Evolutionary conservation across 2,113 vertebrate species (phyloP).

Genomic region (Puffinus mauretanicus): DNA sequence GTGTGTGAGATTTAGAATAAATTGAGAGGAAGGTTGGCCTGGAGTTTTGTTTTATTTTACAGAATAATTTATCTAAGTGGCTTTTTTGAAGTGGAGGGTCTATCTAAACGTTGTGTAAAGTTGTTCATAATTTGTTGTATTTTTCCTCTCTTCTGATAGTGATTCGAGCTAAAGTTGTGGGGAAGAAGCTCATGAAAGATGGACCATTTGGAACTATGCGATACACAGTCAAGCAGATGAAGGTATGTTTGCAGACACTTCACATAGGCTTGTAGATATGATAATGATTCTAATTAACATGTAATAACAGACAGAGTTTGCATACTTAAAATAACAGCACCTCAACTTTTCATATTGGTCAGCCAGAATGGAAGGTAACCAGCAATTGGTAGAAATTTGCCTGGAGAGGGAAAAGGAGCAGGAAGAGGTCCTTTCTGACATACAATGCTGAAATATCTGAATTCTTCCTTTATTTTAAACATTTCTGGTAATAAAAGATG

Average conservation of each 20-base stretch:
- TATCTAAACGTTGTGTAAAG: neutral
- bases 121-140: neutral
- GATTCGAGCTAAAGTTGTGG: conserved; percentile 95
- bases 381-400: neutral
- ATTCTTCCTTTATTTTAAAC: neutral
- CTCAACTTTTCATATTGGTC: neutral
- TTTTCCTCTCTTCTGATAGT: conserved; percentile 77
- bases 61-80: neutral
- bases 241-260: conserved; percentile 73
- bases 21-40: neutral
- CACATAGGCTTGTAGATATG: neutral
- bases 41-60: neutral
- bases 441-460: neutral
- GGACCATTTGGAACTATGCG: conserved; percentile 91
- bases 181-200: conserved; percentile 93
- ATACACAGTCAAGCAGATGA: conserved; percentile 97
- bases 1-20: neutral
- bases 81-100: neutral
- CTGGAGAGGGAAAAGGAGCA: neutral
- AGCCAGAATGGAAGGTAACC: neutral
- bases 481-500: neutral
- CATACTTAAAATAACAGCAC: neutral
- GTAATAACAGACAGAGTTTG: neutral
- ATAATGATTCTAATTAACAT: neutral
- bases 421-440: neutral